Evolutionary conservation across 30 jellyfish, hydroid and myxozoan genomes (phyloP).

Genomic region (Hydractinia echinata): DNA sequence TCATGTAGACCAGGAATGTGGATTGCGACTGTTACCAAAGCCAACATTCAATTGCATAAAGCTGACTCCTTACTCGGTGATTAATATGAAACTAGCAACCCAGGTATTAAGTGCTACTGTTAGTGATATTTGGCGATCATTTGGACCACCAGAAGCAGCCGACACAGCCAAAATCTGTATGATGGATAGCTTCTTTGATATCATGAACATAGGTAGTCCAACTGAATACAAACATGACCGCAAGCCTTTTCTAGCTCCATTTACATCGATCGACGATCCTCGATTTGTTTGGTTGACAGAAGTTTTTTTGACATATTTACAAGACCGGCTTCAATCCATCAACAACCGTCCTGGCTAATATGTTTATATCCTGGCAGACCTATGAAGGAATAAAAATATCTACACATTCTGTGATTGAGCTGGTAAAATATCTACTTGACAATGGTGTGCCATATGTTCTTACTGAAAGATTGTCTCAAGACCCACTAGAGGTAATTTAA

Average conservation of each 20-base stretch:
- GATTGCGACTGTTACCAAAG: conserved; percentile 33
- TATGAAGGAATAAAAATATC: too few species aligned
- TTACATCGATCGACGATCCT: conserved; percentile 10
- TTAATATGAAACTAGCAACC: conserved; percentile 44
- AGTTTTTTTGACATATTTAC: conserved; percentile 29
- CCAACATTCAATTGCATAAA: conserved; percentile 30
- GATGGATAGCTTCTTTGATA: conserved; percentile 49
- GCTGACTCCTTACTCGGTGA: conserved; percentile 33
- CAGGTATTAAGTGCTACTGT: conserved; percentile 36
- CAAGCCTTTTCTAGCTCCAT: conserved; percentile 39
- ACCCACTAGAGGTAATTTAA: too few species aligned
- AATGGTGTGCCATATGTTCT: conserved; percentile 1
- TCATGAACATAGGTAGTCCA: conserved; percentile 47
- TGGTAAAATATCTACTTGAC: too few species aligned
- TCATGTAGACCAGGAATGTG: too few species aligned
- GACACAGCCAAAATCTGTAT: conserved; percentile 42
- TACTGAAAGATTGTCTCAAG: conserved; percentile 9
- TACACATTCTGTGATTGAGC: too few species aligned
- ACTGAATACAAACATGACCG: conserved; percentile 32
- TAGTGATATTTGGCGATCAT: conserved; percentile 23
- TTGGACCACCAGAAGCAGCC: conserved; percentile 13
- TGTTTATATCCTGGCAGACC: conserved; percentile 26
- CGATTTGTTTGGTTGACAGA: conserved; percentile 41
- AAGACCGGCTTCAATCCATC: conserved; percentile 36
- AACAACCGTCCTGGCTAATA: conserved; percentile 16